phyloP scores from a whole-genome alignment of 2,888 invertebrate genomes.

The Euclidia mi region DNA sequence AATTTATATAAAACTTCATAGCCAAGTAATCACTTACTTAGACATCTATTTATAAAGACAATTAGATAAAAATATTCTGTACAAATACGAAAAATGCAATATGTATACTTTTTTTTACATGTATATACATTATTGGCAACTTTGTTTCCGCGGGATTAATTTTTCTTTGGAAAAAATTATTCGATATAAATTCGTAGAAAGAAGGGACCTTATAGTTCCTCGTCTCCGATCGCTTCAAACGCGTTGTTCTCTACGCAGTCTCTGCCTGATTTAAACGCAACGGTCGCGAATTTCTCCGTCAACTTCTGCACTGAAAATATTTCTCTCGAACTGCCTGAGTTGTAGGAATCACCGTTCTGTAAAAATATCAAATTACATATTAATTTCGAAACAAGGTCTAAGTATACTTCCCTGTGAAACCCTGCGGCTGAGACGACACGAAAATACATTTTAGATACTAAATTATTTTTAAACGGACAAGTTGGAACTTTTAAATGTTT shows the following conservation, averaged over 20 bases:
- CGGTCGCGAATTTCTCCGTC: constrained; percentile 93
- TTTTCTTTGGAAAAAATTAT: constrained; percentile 72
- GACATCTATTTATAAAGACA: constrained; percentile 43
- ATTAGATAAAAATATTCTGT: constrained; percentile 55
- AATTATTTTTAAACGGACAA: too few species aligned
- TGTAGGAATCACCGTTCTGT: constrained; percentile 90
- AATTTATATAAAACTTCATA: constrained; percentile 54
- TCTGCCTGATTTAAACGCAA: constrained; percentile 92
- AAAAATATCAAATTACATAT: constrained; percentile 48
- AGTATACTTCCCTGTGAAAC: too few species aligned
- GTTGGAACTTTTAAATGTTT: too few species aligned
- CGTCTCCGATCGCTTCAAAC: constrained; percentile 98
- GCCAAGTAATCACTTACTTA: constrained; percentile 47
- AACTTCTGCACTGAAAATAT: constrained; percentile 94
- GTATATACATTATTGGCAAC: constrained; percentile 75
- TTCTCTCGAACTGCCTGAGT: constrained; percentile 89
- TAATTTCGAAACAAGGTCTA: too few species aligned
- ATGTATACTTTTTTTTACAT: constrained; percentile 61
- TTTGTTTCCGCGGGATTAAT: constrained; percentile 56
- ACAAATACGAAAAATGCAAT: constrained; percentile 60
- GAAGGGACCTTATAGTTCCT: constrained; percentile 92
- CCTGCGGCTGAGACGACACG: too few species aligned
- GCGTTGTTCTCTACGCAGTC: constrained; percentile 97
- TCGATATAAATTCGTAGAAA: constrained; percentile 52
- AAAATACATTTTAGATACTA: too few species aligned